Evolutionary conservation across 2,113 vertebrate species (phyloP), one percentile per base, ranked within the genome.

Genomic region (Prietella phreatophila): DNA sequence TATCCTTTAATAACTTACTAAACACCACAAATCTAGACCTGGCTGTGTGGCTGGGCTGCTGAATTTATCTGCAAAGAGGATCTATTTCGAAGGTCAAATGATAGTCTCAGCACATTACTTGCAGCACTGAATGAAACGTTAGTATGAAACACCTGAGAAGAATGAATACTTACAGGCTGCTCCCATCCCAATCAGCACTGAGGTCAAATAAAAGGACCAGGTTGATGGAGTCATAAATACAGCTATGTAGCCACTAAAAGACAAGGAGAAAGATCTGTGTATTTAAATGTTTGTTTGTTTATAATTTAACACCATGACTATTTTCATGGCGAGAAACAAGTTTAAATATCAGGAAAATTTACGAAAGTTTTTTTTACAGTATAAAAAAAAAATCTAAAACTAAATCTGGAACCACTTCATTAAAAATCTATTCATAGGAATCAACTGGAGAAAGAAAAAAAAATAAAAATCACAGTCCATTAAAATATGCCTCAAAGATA

Each of bases 171-270:
- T 93, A 99, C 98, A 94, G 86, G 98, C 98, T 92, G 98, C 98
- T 91, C 96, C 98, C 4, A 97, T 91, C 82, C 98, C 98, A 89
- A 98, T 97, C 91, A 99, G 94, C 50, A 98, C 96, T 39, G 98
- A 99, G 36, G 96, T 97, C 20, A 97, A 93, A 94, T 99, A 99
- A 94, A 99, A 98, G 90, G 97, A 93, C 98, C 98, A 99, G 0
- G 97, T 95, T 81, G 95, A 86, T 56, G 98, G 98, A 30, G 95
- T 91, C 93, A 99, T 97, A 94, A 99, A 99, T 92, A 97, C 95
- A 47, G 97, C 97, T 89, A 99, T 96, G 93, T 99, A 99, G 69
- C 95, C 94, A 89, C 95, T 96, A 61, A 33, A 42, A 88, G 22
- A 88, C 53, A 85, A 42, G 87, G 94, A 96, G 19, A 69, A 85